Evolutionary conservation across 2,113 vertebrate species (phyloP), one percentile per base, ranked within the genome.

Genomic region (Leptodactylus fuscus): DNA sequence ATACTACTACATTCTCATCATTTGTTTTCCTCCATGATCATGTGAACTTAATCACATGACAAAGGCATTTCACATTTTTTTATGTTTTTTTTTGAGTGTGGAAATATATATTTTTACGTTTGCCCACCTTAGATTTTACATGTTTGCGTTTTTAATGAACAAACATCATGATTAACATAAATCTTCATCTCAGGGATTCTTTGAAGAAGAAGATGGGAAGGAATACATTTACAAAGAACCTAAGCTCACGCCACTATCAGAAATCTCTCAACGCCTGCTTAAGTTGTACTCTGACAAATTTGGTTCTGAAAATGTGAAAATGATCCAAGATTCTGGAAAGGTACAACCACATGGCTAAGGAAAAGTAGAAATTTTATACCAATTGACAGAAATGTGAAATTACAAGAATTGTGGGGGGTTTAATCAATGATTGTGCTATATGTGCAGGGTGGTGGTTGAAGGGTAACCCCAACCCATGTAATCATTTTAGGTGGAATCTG

Each of bases 171-270:
- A 22, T 29, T 48, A 75, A 75, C 36, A 8, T 22, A 29, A 41
- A 24, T 79, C 3, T 55, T 2, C 48, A 53, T 90, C 81, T 41
- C 86, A 99, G 98, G 98, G 98, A 1, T 99, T 98, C 92, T 96
- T 96, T 88, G 98, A 99, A 89, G 98, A 99, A 90, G 98, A 99
- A 90, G 98, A 99, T 73, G 98, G 98, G 69, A 99, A 99, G 58
- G 98, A 99, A 85, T 99, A 99, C 86, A 98, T 99, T 88, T 99
- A 99, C 91, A 99, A 99, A 92, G 98, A 99, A 67, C 98, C 98
- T 75, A 99, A 99, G 89, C 96, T 99, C 87, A 99, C 98, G 0
- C 96, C 97, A 51, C 94, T 99, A 46, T 97, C 98, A 0, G 98
- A 99, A 92, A 96, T 99, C 85, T 99, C 98, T 10, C 98, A 99